Base-by-base conservation (phyloP, 2,888 invertebrate species). In the Nemurella pictetii region DNA sequence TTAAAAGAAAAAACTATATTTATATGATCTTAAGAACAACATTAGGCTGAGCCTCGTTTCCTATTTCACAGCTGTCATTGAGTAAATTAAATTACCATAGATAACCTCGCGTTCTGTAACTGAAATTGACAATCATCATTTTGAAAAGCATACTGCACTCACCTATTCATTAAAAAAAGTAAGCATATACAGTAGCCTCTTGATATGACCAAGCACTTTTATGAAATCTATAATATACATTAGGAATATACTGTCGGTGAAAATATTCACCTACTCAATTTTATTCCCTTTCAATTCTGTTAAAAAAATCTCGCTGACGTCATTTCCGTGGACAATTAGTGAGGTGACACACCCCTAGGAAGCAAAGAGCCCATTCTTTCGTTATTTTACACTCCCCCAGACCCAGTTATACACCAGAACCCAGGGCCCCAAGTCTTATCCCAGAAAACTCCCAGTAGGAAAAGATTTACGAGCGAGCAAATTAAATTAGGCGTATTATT, bases 401-500 rank as follows among this genome's bases (percentile, higher is more conserved):
- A n/a, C 84, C 36, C 55, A 36, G 55, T 9, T 28, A 75, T 75
- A 75, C n/a, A 75, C 75, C 75, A 75, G 28, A 75, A 27, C 28
- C 73, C 80, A 73, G 36, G 7, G 26, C 72, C 30, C 84, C 75
- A 75, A 84, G 55, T 77, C 29, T 36, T 86, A 74, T 80, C 28
- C 78, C 55, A 55, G 80, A 83, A 74, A 84, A 86, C 82, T 86
- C 86, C 86, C 86, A 80, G 86, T 80, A 55, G 86, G 84, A 82
- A 83, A 84, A 86, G 85, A 86, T 86, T 86, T 86, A 86, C 85
- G 85, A 86, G 84, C 84, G 83, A 83, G 83, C 84, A 85, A 86
- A 86, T 86, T 85, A 86, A 86, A 86, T 86, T 86, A 86, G 86
- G 86, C 86, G 86, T 86, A 86, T 86, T 86, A 86, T 86, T 86